These are phyloP conservation scores for Typhlomys cinereus DNA, from an alignment of 2,113 vertebrate genomes.

Conservation along the genomic window DNA sequence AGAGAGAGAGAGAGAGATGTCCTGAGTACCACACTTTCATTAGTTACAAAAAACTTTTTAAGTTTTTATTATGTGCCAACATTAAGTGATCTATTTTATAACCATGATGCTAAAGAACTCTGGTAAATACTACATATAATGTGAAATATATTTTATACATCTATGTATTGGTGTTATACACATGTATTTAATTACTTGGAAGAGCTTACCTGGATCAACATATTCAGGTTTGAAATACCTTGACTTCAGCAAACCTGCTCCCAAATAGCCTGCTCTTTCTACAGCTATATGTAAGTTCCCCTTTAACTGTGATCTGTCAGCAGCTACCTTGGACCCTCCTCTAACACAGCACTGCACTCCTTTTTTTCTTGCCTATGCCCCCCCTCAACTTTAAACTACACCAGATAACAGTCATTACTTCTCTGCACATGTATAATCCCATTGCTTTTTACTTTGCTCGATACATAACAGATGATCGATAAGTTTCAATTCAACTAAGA, in stretches of 20 bases:
- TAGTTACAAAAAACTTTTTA: neutral
- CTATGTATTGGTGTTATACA: neutral
- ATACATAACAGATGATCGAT: neutral
- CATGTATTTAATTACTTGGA: neutral
- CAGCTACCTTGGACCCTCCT: too few relatives aligned
- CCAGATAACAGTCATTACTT: neutral
- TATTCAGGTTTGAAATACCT: neutral
- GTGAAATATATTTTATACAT: neutral
- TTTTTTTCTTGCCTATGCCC: neutral
- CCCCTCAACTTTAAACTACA: neutral
- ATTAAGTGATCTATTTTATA: neutral
- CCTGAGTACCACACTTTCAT: too few relatives aligned
- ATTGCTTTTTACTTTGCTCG: neutral
- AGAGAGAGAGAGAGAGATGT: too few relatives aligned
- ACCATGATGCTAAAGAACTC: neutral
- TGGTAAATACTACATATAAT: neutral
- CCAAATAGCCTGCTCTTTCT: accelerated
- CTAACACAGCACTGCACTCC: neutral
- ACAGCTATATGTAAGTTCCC: accelerated
- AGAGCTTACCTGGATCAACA: neutral
- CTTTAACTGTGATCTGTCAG: accelerated
- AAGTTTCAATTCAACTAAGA: neutral
- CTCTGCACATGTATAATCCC: neutral
- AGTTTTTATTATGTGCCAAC: neutral
- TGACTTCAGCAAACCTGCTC: neutral